Percentiles rank a stretch among this genome's conserved stretches.
These are phyloP conservation scores for Ariopsis seemanni DNA, from an alignment of 2,113 vertebrate species.

Conservation along the genomic window DNA sequence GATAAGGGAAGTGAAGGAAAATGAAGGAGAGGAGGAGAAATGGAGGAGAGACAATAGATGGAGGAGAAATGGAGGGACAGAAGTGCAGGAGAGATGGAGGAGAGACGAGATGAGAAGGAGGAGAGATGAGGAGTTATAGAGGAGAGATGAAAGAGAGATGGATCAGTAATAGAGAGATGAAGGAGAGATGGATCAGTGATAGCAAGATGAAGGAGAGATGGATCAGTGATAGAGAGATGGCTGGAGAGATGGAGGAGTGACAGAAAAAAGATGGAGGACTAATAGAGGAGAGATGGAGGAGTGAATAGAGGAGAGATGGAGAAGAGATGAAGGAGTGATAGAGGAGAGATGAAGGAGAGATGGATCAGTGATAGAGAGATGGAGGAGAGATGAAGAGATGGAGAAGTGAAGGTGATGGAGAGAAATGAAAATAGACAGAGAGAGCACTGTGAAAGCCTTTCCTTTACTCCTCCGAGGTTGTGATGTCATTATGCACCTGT, in stretches of 20 bases:
- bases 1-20: not conserved
- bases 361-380: not conserved
- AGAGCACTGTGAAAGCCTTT: not conserved
- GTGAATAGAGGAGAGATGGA: not conserved
- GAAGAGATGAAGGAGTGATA: not conserved
- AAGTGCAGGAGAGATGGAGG: not conserved
- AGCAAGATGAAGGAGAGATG: not conserved
- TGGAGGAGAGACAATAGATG: not conserved
- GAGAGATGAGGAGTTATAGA: not conserved
- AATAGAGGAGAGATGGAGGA: not conserved
- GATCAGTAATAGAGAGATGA: too few relatives aligned
- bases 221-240: too few relatives aligned
- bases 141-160: too few relatives aligned
- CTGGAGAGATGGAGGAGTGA: not conserved
- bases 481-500: slow-evolving; percentile 42
- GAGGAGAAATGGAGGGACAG: too few relatives aligned
- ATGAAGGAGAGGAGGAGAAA: not conserved
- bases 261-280: not conserved
- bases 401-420: not conserved
- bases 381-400: slow-evolving; percentile 18
- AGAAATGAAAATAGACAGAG: not conserved
- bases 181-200: not conserved
- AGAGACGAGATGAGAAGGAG: slow-evolving; percentile 3
- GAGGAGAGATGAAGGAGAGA: not conserved
- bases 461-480: not conserved